phyloP scores from a whole-genome alignment of 2,113 vertebrate species.

The Mormoops blainvillei region DNA sequence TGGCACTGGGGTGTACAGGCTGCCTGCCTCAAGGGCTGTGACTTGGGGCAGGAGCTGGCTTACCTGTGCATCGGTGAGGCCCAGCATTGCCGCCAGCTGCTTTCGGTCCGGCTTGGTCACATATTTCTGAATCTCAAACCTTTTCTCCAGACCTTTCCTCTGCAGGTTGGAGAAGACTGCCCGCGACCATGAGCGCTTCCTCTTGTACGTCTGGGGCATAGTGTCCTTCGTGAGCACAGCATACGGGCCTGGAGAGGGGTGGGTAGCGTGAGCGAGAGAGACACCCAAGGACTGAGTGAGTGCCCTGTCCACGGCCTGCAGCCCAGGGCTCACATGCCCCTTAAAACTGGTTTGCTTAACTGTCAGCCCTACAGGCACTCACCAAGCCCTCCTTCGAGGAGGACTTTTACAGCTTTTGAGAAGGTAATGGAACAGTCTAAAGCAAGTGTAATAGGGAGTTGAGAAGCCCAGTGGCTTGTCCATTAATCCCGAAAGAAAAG shows the following conservation, averaged over 20 bases:
- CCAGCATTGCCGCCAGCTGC: conserved; percentile 97
- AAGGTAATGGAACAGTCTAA: neutral
- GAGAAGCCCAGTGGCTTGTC: fast-evolving
- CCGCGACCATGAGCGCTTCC: conserved; percentile 97
- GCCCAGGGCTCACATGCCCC: neutral
- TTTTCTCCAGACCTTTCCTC: conserved; percentile 97
- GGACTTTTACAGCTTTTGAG: neutral
- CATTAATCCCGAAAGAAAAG: neutral
- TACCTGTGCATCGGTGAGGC: conserved; percentile 98
- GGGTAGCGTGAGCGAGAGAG: neutral
- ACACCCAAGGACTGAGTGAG: fast-evolving
- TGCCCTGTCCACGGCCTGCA: fast-evolving
- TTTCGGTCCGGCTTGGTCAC: conserved; percentile 99
- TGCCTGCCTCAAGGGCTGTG: fast-evolving
- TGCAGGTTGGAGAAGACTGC: conserved; percentile 99
- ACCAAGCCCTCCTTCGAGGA: neutral
- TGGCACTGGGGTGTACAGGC: fast-evolving
- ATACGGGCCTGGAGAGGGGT: conserved; percentile 89
- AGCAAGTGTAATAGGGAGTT: too few species aligned
- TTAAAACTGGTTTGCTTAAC: neutral
- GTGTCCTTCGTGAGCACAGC: conserved; percentile 98
- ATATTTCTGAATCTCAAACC: conserved; percentile 99
- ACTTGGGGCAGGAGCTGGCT: neutral
- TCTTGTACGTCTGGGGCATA: conserved; percentile 97
- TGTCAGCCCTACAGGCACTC: fast-evolving